Percentiles rank a stretch among this genome's conserved stretches.
Conservation (phyloP, 1,140 invertebrate species). For the Sarcophaga peregrina region DNA sequence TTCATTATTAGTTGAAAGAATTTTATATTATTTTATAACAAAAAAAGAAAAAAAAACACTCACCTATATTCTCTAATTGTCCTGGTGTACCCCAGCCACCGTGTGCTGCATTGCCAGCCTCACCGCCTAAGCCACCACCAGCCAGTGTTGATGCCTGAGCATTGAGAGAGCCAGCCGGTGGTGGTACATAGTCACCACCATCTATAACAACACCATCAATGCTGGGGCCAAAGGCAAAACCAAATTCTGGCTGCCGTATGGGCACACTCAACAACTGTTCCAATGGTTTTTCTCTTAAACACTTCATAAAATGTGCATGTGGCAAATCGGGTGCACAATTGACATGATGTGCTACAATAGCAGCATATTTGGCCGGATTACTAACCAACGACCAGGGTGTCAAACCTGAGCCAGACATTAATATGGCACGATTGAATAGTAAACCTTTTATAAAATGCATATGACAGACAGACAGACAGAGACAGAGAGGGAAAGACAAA, state of each 20-base stretch:
- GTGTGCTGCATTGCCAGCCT: conserved; percentile 63
- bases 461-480: neutral
- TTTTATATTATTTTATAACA: too few relatives aligned
- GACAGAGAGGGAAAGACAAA: neutral
- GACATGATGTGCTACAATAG: conserved; percentile 84
- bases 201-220: conserved; percentile 86
- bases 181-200: conserved; percentile 62
- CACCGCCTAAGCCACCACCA: conserved; percentile 58
- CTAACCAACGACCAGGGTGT: conserved; percentile 92
- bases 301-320: conserved; percentile 81
- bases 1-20: neutral
- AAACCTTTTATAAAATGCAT: conserved; percentile 71
- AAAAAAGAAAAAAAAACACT: conserved; percentile 26
- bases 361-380: conserved; percentile 87
- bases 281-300: conserved; percentile 83
- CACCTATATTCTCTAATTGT: conserved; percentile 63
- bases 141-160: conserved; percentile 59
- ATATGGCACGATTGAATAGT: conserved; percentile 91
- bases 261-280: conserved; percentile 80
- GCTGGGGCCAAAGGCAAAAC: conserved; percentile 89
- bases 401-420: conserved; percentile 95
- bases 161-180: conserved; percentile 55
- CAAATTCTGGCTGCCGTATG: conserved; percentile 82
- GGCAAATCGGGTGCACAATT: conserved; percentile 85
- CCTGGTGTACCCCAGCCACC: conserved; percentile 64